phyloP scores from a whole-genome alignment of 2,113 vertebrate genomes.

The Pluvianellus socialis region DNA sequence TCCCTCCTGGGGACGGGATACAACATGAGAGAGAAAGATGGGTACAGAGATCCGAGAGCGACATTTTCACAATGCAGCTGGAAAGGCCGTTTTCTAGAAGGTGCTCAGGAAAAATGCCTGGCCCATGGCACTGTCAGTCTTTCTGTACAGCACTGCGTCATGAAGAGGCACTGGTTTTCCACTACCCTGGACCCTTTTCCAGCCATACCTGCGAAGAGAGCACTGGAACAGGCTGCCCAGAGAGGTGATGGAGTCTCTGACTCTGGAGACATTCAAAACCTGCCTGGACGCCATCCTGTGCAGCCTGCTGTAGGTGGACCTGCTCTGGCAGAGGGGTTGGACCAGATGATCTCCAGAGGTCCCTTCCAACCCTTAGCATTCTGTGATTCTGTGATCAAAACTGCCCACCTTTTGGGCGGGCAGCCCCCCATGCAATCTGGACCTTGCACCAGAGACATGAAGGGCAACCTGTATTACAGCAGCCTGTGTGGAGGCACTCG shows the following conservation, averaged over 20 bases:
- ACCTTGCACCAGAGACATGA: accelerated
- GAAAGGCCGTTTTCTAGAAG: not conserved
- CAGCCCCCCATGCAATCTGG: accelerated
- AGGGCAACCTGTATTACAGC: not conserved
- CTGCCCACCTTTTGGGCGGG: not conserved
- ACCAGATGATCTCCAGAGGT: no score
- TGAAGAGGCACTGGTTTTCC: not conserved
- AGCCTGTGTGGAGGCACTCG: not conserved
- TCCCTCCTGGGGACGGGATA: not conserved
- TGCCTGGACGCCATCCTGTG: no score
- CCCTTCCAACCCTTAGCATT: no score
- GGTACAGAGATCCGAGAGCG: not conserved
- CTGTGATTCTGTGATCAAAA: not conserved
- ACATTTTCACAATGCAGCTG: not conserved
- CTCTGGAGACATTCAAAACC: no score
- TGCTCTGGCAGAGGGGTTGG: no score
- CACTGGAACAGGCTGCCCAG: no score
- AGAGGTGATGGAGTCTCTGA: no score
- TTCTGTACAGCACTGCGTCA: not conserved
- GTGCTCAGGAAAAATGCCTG: not conserved
- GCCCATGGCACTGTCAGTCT: not conserved
- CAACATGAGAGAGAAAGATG: not conserved
- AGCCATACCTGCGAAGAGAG: accelerated
- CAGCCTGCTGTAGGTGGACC: no score
- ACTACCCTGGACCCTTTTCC: not conserved